These are phyloP conservation scores for Hybognathus amarus DNA, from an alignment of 2,797 vertebrate species.

Conservation along the genomic window DNA sequence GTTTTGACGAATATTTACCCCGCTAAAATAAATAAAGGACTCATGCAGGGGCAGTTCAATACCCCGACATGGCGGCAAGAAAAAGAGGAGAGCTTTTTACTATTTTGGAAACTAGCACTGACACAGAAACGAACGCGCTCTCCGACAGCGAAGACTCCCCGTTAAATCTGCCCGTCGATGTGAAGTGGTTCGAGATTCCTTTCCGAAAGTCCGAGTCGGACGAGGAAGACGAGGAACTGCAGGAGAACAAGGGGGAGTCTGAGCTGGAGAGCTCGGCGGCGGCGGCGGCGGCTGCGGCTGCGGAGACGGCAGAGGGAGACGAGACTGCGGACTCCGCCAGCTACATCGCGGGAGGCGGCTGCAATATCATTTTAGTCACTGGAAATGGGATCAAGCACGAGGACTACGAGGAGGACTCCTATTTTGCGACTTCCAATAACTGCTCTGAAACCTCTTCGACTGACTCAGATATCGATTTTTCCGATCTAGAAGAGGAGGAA, in stretches of 20 bases:
- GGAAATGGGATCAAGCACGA: slow-evolving; percentile 82
- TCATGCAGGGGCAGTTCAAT: slow-evolving; percentile 87
- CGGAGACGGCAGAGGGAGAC: slow-evolving; percentile 61
- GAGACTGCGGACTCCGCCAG: slow-evolving; percentile 77
- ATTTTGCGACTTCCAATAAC: slow-evolving; percentile 80
- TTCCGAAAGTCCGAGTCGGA: slow-evolving; percentile 79
- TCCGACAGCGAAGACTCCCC: slow-evolving; percentile 79
- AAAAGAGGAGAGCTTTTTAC: slow-evolving; percentile 87
- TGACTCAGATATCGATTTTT: slow-evolving; percentile 87
- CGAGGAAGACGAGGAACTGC: slow-evolving; percentile 78
- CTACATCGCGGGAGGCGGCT: slow-evolving; percentile 79
- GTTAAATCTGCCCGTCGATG: slow-evolving; percentile 82
- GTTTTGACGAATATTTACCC: slow-evolving; percentile 72
- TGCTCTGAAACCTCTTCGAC: slow-evolving; percentile 81
- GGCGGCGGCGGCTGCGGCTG: slow-evolving; percentile 56
- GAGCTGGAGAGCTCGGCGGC: slow-evolving; percentile 60
- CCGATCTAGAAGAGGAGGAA: slow-evolving; percentile 85
- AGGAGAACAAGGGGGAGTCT: slow-evolving; percentile 61
- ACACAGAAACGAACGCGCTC: slow-evolving; percentile 79
- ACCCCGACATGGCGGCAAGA: slow-evolving; percentile 88
- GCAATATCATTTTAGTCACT: slow-evolving; percentile 83
- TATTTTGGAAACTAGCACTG: slow-evolving; percentile 87
- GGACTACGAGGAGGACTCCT: slow-evolving; percentile 79
- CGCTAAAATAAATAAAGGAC: slow-evolving; percentile 78
- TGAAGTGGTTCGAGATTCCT: slow-evolving; percentile 86